These are phyloP conservation scores for Adineta ricciae DNA, from an alignment of 2,888 invertebrate species.

Conservation along the genomic window DNA sequence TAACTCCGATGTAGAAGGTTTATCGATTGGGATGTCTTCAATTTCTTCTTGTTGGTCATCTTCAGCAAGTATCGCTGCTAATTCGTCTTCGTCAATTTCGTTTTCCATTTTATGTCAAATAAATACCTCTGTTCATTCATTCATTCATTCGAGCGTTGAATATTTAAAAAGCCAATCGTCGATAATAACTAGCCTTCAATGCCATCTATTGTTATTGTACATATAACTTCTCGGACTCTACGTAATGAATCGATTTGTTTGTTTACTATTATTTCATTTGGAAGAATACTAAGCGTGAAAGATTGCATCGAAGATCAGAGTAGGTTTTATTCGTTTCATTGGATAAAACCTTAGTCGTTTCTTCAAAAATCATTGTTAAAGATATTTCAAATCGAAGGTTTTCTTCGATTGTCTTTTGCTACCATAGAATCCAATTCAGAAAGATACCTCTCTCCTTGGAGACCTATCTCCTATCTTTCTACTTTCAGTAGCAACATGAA, in stretches of 20 bases:
- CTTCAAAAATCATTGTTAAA: neutral
- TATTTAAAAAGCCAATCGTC: neutral
- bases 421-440: neutral
- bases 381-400: neutral
- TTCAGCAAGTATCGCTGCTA: neutral
- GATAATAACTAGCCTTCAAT: neutral
- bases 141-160: neutral
- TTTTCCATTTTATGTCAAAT: neutral
- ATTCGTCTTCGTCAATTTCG: neutral
- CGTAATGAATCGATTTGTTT: neutral
- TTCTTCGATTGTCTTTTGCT: neutral
- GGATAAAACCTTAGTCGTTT: neutral
- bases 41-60: neutral
- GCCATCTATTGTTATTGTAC: neutral
- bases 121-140: too few relatives aligned
- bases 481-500: neutral
- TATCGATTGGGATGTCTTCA: neutral
- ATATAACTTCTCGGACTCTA: neutral
- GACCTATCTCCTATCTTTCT: neutral
- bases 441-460: neutral
- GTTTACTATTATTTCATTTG: neutral
- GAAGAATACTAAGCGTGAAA: neutral
- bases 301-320: neutral
- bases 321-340: neutral
- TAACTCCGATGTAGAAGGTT: neutral